Evolutionary conservation across 2,797 vertebrate species (phyloP).

Genomic region (Pseudochirops corinnae): DNA sequence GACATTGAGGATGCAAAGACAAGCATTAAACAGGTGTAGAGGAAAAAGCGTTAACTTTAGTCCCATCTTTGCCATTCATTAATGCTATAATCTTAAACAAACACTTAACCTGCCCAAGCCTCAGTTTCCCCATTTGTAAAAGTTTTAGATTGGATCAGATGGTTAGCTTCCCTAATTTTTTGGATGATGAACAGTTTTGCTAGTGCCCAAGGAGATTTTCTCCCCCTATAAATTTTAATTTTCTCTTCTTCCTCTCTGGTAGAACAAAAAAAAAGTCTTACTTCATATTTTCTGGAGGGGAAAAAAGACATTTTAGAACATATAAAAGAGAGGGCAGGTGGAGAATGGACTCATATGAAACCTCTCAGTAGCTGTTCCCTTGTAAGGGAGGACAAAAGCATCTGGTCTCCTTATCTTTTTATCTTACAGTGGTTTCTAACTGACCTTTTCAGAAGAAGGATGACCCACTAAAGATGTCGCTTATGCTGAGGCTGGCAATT

Average conservation of each 20-base stretch:
- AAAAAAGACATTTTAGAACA: background rate
- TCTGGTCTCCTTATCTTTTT: conserved; percentile 1
- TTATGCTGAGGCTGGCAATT: background rate
- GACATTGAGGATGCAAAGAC: background rate
- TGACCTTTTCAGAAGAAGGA: conserved; percentile 31
- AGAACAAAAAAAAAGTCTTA: background rate
- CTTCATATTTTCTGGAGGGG: background rate
- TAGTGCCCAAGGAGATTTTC: background rate
- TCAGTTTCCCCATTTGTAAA: background rate
- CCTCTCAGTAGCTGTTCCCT: background rate
- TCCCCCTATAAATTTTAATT: background rate
- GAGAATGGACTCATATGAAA: background rate
- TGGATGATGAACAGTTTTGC: background rate
- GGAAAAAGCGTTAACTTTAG: background rate
- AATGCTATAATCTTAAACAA: background rate
- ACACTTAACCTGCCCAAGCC: background rate
- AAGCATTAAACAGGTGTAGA: fast-evolving
- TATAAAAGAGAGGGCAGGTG: background rate
- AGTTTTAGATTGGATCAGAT: background rate
- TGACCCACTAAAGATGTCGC: background rate
- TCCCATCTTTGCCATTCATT: background rate
- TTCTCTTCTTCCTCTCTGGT: background rate
- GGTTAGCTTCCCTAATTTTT: background rate
- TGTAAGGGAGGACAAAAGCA: background rate
- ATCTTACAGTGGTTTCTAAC: background rate